Base-by-base conservation (phyloP, 2,797 vertebrate genomes). In the Malurus leucopterus region DNA sequence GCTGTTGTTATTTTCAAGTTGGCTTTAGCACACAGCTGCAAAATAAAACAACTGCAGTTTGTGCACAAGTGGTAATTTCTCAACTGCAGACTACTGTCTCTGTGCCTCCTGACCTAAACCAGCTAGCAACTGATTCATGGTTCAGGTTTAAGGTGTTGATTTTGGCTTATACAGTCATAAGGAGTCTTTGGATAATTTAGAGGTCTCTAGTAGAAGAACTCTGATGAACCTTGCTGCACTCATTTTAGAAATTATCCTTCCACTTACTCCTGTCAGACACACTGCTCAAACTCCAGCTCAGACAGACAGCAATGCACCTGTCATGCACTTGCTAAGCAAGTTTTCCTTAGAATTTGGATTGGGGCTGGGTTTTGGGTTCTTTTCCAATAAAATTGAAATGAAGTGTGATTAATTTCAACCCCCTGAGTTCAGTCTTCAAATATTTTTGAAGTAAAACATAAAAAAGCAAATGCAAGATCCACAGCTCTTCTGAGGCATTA, bases 371-470 rank as follows among this genome's bases (percentile, higher is more conserved):
- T 89, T 67, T 75, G 21, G 21, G 7, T 50, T 23, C 26, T 11
- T 7, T 10, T 38, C 43, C 8, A 81, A 24, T 13, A 40, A 46
- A 58, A 83, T 8, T 30, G 3, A 24, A 63, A 53, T 46, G 24
- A 36, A 51, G 5, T 2, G 1, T 29, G 38, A 64, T 3, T 2
- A 36, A 74, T 49, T 36, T 78, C 34, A 30, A 51, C 8, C 2
- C 7, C 5, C 9, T 0, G 0, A 68, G 15, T 50, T 54, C 16
- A 34, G 12, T 23, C 47, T 80, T 36, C 18, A 70, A 19, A 7
- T 57, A 80, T 61, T 84, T 81, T 68, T 23, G 5, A 79, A 78
- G 23, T 20, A 49, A 62, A 77, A 50, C 7, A 68, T 43, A 20
- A 24, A 68, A 79, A 80, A 68, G 4, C 11, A 51, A 83, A 75